A percentile compares a stretch with the other conserved stretches of the same genome.
Conservation (phyloP, 1,140 invertebrate genomes). For the Listronotus bonariensis region DNA sequence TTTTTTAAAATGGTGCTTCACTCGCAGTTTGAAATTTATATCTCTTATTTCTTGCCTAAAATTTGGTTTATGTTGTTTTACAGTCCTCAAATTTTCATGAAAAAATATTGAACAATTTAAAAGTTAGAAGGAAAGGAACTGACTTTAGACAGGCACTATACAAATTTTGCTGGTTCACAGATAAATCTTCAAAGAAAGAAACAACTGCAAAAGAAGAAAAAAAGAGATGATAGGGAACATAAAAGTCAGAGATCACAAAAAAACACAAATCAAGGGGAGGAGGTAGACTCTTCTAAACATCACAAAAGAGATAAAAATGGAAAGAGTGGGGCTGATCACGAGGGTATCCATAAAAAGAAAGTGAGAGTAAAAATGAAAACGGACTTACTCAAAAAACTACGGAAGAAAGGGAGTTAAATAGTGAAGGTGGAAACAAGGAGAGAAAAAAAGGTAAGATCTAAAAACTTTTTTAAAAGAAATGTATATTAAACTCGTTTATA, state of each 20-base stretch:
- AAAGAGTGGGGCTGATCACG: constrained; percentile 6
- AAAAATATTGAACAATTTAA: too few relatives aligned
- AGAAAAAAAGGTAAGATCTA: too few relatives aligned
- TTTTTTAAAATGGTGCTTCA: too few relatives aligned
- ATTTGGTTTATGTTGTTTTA: too few relatives aligned
- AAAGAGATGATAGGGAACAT: constrained; percentile 17
- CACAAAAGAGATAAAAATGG: constrained; percentile 21
- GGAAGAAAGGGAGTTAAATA: constrained; percentile 5
- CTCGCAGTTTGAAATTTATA: too few relatives aligned
- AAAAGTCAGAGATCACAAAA: constrained; percentile 17
- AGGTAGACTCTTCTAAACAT: constrained; percentile 17
- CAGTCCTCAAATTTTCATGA: too few relatives aligned
- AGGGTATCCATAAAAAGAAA: constrained; percentile 10
- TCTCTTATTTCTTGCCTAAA: too few relatives aligned
- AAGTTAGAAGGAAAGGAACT: too few relatives aligned
- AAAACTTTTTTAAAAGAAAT: too few relatives aligned
- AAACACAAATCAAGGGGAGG: constrained; percentile 14
- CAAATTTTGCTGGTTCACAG: not conserved
- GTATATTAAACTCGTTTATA: too few relatives aligned
- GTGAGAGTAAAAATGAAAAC: not conserved
- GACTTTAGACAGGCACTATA: too few relatives aligned
- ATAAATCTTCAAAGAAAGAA: constrained; percentile 11
- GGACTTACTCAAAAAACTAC: constrained; percentile 8
- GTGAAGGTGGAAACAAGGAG: not conserved
- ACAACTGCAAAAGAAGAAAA: not conserved